Conservation (phyloP, 2,888 invertebrate species). For the Epiblema foenella region DNA sequence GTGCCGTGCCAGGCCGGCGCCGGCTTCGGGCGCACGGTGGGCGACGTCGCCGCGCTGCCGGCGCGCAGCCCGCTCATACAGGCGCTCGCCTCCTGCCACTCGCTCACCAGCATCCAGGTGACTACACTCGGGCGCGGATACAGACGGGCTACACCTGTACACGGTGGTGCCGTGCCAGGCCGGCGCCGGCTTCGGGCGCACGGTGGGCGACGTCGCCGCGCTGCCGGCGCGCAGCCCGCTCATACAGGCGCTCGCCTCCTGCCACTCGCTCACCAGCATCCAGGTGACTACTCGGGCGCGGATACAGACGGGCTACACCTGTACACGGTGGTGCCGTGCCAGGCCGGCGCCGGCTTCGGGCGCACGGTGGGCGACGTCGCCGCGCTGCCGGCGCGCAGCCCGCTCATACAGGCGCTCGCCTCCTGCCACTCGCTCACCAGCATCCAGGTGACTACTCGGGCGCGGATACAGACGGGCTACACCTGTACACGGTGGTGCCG, state of each 20-base stretch:
- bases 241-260: slow-evolving; percentile 3
- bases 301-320: no score
- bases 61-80: slow-evolving; percentile 86
- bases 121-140: no score
- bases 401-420: slow-evolving; percentile 89
- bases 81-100: slow-evolving; percentile 93
- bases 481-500: slow-evolving; percentile 80
- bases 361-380: no score
- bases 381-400: no score
- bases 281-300: not conserved
- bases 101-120: slow-evolving; percentile 92
- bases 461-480: slow-evolving; percentile 94
- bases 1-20: no score
- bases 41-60: no score
- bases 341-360: no score
- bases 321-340: no score
- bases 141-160: slow-evolving; percentile 93
- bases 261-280: slow-evolving; percentile 11
- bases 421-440: slow-evolving; percentile 93
- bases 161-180: slow-evolving; percentile 55
- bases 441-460: no score
- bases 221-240: slow-evolving; percentile 6
- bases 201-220: slow-evolving; percentile 59
- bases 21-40: no score
- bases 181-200: not conserved